Base-by-base conservation (phyloP, 2,888 invertebrate species). In the Zele albiditarsus region DNA sequence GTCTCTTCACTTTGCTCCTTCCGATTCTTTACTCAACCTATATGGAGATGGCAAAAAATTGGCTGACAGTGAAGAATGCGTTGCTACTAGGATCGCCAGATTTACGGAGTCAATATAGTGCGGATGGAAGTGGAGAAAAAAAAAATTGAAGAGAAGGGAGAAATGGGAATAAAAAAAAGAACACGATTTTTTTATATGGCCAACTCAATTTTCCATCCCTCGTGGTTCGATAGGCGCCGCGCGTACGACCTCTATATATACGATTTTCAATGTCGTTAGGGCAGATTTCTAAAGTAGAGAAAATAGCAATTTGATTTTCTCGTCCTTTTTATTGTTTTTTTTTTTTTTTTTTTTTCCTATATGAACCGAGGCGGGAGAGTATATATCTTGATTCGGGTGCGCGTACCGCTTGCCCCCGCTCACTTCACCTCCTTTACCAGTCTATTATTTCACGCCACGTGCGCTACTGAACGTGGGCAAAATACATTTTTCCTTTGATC, bases 1-100 rank as follows among this genome's bases (percentile, higher is more conserved):
- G 46, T 68, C 49, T 67, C 49, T 31, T 49, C 73, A 67, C 53
- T 53, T 73, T 38, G 42, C 67, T 73, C n/a, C 58, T 66, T 65
- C 42, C 23, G 60, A 53, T 46, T 68, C 23, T 49, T 53, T 38
- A 57, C 69, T 63, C 69, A 25, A 57, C 53, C 46, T 62, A 58
- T 62, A 58, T 60, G 58, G 67, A 46, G 60, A 69, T 69, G 62
- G 60, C 69, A 74, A 74, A 74, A 74, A 74, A 74, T 71, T 66
- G 8, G 70, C 74, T 74, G 74, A 74, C 74, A 74, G 74, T 71
- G 71, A 74, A 65, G 70, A 74, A 74, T 74, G 70, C 70, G 65
- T 70, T 70, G 27, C 12, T 58, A 70, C 74, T 63, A 42, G 57
- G 33, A 73, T 73, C 60, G 38, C 28, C 69, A 63, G 63, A 74